A percentile compares a stretch with the other conserved stretches of the same genome.
phyloP scores from a whole-genome alignment of 2,888 invertebrate genomes.

The Miltochrista miniata region DNA sequence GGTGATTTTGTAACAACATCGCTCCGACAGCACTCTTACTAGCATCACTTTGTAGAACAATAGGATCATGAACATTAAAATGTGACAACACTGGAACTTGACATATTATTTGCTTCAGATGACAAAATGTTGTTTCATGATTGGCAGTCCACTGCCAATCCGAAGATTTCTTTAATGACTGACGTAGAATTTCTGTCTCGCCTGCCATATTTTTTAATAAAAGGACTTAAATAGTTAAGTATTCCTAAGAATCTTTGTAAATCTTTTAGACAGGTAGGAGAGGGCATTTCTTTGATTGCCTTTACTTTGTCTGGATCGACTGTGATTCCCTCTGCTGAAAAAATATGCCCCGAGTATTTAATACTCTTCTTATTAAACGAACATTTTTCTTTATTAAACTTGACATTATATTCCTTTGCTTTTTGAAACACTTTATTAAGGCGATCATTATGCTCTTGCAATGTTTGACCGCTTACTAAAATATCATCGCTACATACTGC shows the following conservation, averaged over 20 bases:
- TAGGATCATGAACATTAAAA: slow-evolving; percentile 4
- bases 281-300: slow-evolving; percentile 20
- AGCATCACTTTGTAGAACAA: slow-evolving; percentile 13
- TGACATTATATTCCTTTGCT: slow-evolving; percentile 19
- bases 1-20: slow-evolving; percentile 14
- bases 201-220: slow-evolving; percentile 10
- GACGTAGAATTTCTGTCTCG: neutral
- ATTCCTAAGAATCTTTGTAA: slow-evolving; percentile 13
- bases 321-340: too few species aligned
- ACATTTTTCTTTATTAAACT: slow-evolving; percentile 28
- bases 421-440: slow-evolving; percentile 17
- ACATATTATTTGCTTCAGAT: too few species aligned
- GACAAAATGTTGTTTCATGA: neutral
- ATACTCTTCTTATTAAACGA: slow-evolving; percentile 16
- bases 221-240: slow-evolving; percentile 21
- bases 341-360: slow-evolving; percentile 24
- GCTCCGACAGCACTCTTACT: slow-evolving; percentile 9
- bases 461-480: slow-evolving; percentile 17
- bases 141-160: slow-evolving; percentile 14
- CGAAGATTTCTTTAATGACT: slow-evolving; percentile 15
- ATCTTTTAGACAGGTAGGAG: slow-evolving; percentile 5
- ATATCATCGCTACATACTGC: slow-evolving; percentile 26
- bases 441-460: slow-evolving; percentile 9
- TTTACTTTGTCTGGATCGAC: slow-evolving; percentile 18
- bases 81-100: neutral